These are phyloP conservation scores for Ibidorhyncha struthersii DNA, from an alignment of 2,113 vertebrate species.

Conservation along the genomic window DNA sequence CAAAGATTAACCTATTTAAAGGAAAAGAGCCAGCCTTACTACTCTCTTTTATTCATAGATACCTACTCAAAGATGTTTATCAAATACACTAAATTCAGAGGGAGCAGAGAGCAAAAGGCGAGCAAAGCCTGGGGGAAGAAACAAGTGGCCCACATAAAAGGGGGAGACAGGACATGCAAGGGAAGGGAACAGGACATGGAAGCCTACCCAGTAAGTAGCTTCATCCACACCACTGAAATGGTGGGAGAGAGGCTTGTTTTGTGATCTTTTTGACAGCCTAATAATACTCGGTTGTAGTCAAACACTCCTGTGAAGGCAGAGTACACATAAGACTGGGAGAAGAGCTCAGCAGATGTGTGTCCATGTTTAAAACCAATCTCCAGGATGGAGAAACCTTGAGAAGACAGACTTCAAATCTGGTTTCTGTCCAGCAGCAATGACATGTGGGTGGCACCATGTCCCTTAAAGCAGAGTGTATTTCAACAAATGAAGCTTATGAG, in stretches of 20 bases:
- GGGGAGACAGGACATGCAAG: background rate
- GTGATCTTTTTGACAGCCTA: background rate
- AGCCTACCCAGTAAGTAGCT: background rate
- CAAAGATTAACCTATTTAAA: background rate
- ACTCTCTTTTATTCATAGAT: background rate
- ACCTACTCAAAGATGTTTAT: background rate
- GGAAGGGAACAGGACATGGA: background rate
- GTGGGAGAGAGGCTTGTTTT: background rate
- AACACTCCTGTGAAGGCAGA: background rate
- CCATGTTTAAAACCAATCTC: background rate
- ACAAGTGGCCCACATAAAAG: background rate
- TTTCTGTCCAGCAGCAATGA: background rate
- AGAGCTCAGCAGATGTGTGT: background rate
- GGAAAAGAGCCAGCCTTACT: background rate
- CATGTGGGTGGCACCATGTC: background rate
- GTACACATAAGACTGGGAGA: background rate
- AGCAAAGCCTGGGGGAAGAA: background rate
- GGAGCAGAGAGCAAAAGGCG: background rate
- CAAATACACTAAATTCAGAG: background rate
- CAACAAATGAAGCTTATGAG: background rate
- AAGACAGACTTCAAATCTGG: background rate
- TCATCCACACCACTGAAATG: background rate
- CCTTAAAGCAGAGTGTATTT: background rate
- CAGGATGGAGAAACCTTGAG: background rate
- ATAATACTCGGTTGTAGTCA: background rate